phyloP scores from a whole-genome alignment of 1,140 invertebrate genomes.

The Chlorops oryzae region DNA sequence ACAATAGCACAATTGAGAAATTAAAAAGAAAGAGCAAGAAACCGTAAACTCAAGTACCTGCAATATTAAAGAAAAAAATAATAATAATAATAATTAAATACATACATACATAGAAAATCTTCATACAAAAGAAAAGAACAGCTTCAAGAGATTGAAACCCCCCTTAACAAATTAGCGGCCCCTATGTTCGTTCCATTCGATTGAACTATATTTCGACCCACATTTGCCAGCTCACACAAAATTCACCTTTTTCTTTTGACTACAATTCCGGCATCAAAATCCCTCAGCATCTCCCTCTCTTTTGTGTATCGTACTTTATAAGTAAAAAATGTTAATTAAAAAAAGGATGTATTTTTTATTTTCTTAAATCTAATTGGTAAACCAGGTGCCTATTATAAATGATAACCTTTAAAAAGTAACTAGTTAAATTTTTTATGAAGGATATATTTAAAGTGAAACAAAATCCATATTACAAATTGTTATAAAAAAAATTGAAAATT shows the following conservation, averaged over 20 bases:
- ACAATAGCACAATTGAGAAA: constrained; percentile 27
- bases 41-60: constrained; percentile 47
- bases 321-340: too few relatives aligned
- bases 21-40: constrained; percentile 21
- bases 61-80: constrained; percentile 36
- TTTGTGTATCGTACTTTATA: too few relatives aligned
- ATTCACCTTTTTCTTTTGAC: too few relatives aligned
- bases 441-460: constrained; percentile 19
- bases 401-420: constrained; percentile 34
- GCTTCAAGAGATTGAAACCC: constrained; percentile 16
- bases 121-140: constrained; percentile 9
- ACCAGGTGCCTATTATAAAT: constrained; percentile 44
- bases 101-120: constrained; percentile 20
- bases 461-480: constrained; percentile 20
- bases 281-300: too few relatives aligned
- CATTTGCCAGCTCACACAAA: too few relatives aligned
- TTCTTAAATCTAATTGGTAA: constrained; percentile 48
- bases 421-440: constrained; percentile 48
- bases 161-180: constrained; percentile 20
- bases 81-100: constrained; percentile 27
- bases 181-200: too few relatives aligned
- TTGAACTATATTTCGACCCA: too few relatives aligned
- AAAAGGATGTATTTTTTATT: too few relatives aligned
- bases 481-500: constrained; percentile 21
- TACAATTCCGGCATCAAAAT: too few relatives aligned